phyloP scores from a whole-genome alignment of 2,113 vertebrate species.

The Apodemus speciosus region DNA sequence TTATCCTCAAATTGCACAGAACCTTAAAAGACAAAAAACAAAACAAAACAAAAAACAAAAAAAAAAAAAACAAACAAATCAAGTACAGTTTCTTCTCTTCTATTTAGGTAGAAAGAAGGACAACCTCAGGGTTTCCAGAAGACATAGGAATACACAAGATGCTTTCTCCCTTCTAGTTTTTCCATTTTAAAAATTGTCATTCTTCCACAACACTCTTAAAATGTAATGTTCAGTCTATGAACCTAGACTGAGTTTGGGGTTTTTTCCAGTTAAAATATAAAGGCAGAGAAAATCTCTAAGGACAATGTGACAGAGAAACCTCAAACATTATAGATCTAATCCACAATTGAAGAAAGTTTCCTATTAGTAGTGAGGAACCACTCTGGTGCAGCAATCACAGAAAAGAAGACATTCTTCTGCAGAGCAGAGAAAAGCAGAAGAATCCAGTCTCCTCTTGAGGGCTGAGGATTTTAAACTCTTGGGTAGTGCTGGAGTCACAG shows the following conservation, averaged over 20 bases:
- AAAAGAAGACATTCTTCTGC: background rate
- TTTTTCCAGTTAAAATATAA: background rate
- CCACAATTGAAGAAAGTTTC: background rate
- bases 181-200: background rate
- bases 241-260: background rate
- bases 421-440: background rate
- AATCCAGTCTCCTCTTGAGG: background rate
- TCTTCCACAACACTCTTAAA: background rate
- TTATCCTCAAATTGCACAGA: background rate
- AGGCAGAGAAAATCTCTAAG: background rate
- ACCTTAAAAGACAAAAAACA: background rate
- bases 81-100: background rate
- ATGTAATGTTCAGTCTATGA: background rate
- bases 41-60: too few species aligned
- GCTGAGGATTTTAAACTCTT: background rate
- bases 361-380: background rate
- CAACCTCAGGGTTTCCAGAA: background rate
- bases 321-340: background rate
- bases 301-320: background rate
- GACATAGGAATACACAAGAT: background rate
- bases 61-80: too few species aligned
- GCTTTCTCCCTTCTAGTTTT: background rate
- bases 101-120: constrained; percentile 9
- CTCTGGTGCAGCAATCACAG: background rate
- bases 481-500: too few species aligned